Conservation (phyloP, 1,140 invertebrate species). For the Drosophila simulans region DNA sequence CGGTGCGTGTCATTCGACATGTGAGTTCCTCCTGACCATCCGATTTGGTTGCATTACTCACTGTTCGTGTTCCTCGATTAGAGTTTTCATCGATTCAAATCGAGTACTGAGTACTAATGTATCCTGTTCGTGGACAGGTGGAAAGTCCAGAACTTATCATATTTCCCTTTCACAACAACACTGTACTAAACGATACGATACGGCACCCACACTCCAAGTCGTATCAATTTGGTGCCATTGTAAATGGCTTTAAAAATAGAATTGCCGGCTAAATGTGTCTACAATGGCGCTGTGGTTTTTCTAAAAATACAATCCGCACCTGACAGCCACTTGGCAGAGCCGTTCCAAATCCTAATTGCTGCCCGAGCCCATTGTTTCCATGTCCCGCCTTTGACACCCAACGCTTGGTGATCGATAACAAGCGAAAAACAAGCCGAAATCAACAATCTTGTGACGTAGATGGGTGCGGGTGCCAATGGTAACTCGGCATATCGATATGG, state of each 20-base stretch:
- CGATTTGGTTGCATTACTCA: conserved; percentile 23
- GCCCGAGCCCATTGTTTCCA: conserved; percentile 52
- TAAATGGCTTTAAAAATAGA: conserved; percentile 72
- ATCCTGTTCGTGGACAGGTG: conserved; percentile 29
- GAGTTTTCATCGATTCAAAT: conserved; percentile 24
- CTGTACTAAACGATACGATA: no score
- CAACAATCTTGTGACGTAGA: conserved; percentile 72
- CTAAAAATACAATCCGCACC: conserved; percentile 66
- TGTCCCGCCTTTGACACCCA: conserved; percentile 68
- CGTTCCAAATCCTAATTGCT: conserved; percentile 62
- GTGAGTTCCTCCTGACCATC: conserved; percentile 15
- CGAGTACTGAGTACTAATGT: conserved; percentile 9
- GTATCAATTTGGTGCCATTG: conserved; percentile 38
- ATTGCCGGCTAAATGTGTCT: conserved; percentile 67
- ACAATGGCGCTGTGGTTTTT: conserved; percentile 68
- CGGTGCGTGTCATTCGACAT: conserved; percentile 30
- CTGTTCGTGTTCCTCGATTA: conserved; percentile 28
- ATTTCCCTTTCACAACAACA: conserved; percentile 9
- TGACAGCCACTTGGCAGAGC: conserved; percentile 39
- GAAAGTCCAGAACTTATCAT: conserved; percentile 27
- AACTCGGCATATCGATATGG: conserved; percentile 34
- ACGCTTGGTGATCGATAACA: conserved; percentile 43
- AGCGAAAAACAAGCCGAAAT: conserved; percentile 47
- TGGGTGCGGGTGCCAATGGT: conserved; percentile 53
- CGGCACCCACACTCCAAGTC: conserved; percentile 4